These are phyloP conservation scores for Pantelozetes paolii DNA, from an alignment of 2,888 invertebrate genomes.

Conservation along the genomic window DNA sequence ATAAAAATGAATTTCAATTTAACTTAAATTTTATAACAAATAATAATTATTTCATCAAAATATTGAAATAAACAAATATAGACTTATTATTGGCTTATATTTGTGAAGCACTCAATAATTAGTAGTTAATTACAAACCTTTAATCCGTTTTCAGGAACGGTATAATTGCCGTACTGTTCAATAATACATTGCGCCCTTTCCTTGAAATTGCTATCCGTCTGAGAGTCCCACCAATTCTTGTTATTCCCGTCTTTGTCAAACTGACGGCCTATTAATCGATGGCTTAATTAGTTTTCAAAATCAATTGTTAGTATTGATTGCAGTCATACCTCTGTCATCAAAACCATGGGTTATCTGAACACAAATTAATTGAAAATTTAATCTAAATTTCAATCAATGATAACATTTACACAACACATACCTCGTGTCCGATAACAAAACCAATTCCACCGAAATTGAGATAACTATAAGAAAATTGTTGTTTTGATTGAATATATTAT, in stretches of 20 bases:
- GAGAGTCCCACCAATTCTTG: constrained; percentile 85
- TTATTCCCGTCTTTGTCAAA: constrained; percentile 87
- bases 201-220: constrained; percentile 75
- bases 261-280: constrained; percentile 59
- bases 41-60: no score
- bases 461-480: constrained; percentile 45
- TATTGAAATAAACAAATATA: no score
- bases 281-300: neutral
- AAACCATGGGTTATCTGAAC: constrained; percentile 54
- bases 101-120: neutral
- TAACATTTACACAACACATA: neutral
- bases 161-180: constrained; percentile 86
- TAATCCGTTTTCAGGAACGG: constrained; percentile 68
- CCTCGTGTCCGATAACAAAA: constrained; percentile 54
- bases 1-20: no score
- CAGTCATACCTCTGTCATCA: constrained; percentile 50
- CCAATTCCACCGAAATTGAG: constrained; percentile 49
- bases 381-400: neutral
- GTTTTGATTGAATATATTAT: no score
- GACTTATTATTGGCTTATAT: no score
- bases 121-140: constrained; percentile 59
- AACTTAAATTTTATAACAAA: no score
- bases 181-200: constrained; percentile 71
- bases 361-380: neutral
- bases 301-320: no score